Evolutionary conservation across 2,888 invertebrate genomes (phyloP).

Genomic region (Hirtodrosophila duncani): DNA sequence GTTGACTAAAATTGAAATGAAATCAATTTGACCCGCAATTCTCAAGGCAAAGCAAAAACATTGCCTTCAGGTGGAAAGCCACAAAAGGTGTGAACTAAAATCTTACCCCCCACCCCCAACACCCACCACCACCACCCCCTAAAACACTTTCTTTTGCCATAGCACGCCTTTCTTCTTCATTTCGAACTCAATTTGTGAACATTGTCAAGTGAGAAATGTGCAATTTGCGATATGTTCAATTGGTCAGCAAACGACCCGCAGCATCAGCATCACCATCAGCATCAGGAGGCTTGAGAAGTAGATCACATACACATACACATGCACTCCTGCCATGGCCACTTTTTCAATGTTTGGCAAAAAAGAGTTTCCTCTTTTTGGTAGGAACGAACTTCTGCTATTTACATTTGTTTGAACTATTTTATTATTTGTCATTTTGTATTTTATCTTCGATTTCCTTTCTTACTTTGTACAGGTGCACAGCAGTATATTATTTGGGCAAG

Average conservation of each 20-base stretch:
- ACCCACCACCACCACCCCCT: background rate
- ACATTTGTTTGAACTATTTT: conserved; percentile 30
- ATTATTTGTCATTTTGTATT: conserved; percentile 41
- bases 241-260: too few relatives aligned
- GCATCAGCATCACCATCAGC: conserved; percentile 54
- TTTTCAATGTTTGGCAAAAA: background rate
- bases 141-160: conserved; percentile 26
- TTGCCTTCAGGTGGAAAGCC: too few relatives aligned
- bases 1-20: too few relatives aligned
- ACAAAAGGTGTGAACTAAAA: too few relatives aligned
- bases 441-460: conserved; percentile 22
- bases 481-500: conserved; percentile 25
- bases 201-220: conserved; percentile 78
- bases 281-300: conserved; percentile 2
- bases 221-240: conserved; percentile 79
- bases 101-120: too few relatives aligned
- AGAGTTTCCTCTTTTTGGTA: background rate
- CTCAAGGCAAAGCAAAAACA: too few relatives aligned
- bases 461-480: too few relatives aligned
- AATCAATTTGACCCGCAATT: too few relatives aligned
- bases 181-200: conserved; percentile 26
- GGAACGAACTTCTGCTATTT: conserved; percentile 24
- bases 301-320: conserved; percentile 42
- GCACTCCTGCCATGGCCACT: background rate
- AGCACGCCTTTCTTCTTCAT: conserved; percentile 19